Evolutionary conservation across 2,113 vertebrate species (phyloP), one percentile per base, ranked within the genome.

Genomic region (Quiscalus mexicanus): DNA sequence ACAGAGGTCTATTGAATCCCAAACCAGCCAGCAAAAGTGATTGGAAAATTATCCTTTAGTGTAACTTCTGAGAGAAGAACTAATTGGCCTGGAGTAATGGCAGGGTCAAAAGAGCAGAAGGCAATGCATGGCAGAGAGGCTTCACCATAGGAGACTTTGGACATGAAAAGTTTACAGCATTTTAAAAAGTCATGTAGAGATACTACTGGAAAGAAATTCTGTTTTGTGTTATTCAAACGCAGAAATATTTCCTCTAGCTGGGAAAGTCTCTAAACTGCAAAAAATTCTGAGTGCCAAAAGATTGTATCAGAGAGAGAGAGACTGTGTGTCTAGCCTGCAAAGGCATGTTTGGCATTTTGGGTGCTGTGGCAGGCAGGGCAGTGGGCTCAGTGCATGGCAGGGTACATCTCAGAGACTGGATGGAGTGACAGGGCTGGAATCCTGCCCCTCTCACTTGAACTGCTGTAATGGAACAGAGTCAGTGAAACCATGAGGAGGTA

Each of bases 61-160:
- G 25, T 52, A 50, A 56, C 30, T 81, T 78, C 15, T 84, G 50
- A 39, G 35, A 45, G 33, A 67, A 60, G 39, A 71, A 24, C 18
- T 86, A 56, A 71, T 41, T 53, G 30, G 22, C 37, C 41, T 84
- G 0, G 12, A 65, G 23, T 70, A 84, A 58, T 42, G 12, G 30
- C 39, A 86, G 56, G 23, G 21, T 78, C 59, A 63, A 73, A 89
- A 11, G 8, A 62, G 45, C 28, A 49, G 52, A 79, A 81, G 44
- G 24, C 0, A 0, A 13, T 6, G 16, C 4, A 27, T 24, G 47
- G 19, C 45, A 70, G 33, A 68, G 41, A 55, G 52, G 35, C 12
- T 79, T 64, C 52, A 33, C 13, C 0, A 0, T 4, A 20, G 47
- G 23, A 42, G 31, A 12, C 15, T 67, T 55, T 9, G 10, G 55